Evolutionary conservation across 2,797 vertebrate species (phyloP).

Genomic region (Brotula barbata): DNA sequence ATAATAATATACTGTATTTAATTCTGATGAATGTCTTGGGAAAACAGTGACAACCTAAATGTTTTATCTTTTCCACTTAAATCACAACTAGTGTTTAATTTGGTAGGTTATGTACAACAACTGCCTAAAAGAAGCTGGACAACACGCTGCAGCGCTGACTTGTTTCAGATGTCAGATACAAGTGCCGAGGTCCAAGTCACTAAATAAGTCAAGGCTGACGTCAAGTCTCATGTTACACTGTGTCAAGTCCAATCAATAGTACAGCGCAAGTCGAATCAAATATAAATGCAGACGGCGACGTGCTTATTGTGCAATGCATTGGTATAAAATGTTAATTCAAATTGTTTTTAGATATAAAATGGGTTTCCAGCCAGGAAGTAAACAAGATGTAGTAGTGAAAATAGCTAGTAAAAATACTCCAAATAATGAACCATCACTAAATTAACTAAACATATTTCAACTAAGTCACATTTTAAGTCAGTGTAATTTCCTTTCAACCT

Average conservation of each 20-base stretch:
- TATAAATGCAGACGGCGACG: background rate
- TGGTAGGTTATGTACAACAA: background rate
- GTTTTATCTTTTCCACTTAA: conserved; percentile 7
- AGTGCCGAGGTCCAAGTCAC: background rate
- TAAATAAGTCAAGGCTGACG: background rate
- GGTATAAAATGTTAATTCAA: background rate
- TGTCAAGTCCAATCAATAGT: background rate
- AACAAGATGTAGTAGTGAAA: too few species aligned
- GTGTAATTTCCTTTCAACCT: too few species aligned
- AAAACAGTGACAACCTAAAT: background rate
- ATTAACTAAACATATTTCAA: background rate
- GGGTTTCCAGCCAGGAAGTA: too few species aligned
- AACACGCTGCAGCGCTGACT: background rate
- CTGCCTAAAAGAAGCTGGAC: conserved; percentile 5
- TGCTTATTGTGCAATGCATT: too few species aligned
- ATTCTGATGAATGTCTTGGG: background rate
- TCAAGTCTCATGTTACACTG: background rate
- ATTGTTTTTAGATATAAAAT: too few species aligned
- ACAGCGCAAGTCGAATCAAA: background rate
- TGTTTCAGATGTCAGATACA: conserved; percentile 2
- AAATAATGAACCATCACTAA: background rate
- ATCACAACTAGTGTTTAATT: background rate
- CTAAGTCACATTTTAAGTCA: background rate
- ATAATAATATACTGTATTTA: too few species aligned
- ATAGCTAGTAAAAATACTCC: background rate